phyloP scores from a whole-genome alignment of 2,888 invertebrate species.

The Phyllotreta cruciferae region DNA sequence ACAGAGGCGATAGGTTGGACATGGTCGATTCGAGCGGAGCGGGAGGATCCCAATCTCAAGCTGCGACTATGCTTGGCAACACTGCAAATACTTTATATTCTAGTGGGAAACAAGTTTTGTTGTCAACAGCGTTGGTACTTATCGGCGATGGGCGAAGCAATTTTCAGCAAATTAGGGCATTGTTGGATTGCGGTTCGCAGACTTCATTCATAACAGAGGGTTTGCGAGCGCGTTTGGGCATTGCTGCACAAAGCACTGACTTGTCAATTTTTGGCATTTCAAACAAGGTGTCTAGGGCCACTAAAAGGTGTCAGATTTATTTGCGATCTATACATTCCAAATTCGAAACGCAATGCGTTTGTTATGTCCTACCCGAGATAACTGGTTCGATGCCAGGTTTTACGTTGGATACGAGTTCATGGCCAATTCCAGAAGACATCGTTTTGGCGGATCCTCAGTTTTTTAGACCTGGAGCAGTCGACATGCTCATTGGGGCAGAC shows the following conservation, averaged over 20 bases:
- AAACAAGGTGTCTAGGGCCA: too few species aligned
- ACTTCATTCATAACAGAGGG: conserved; percentile 4
- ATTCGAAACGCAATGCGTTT: background rate
- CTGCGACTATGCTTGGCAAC: background rate
- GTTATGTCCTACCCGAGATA: background rate
- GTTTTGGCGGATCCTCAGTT: background rate
- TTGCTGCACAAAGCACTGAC: background rate
- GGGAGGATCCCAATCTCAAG: background rate
- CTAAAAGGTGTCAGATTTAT: background rate
- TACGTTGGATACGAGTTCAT: background rate
- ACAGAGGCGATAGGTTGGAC: too few species aligned
- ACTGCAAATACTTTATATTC: background rate
- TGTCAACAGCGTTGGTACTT: conserved; percentile 13
- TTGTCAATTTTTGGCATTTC: conserved; percentile 1
- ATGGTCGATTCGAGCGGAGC: too few species aligned
- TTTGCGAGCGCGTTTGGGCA: background rate
- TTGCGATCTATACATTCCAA: background rate
- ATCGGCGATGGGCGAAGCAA: background rate
- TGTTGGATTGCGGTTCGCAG: conserved; percentile 19
- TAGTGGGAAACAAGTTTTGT: conserved; percentile 15
- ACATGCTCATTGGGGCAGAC: conserved; percentile 4
- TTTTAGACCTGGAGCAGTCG: background rate
- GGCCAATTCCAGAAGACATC: background rate
- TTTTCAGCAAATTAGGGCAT: conserved; percentile 2
- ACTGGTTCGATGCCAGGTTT: background rate